Conservation (phyloP, 2,888 invertebrate species). For the Caprella mutica region DNA sequence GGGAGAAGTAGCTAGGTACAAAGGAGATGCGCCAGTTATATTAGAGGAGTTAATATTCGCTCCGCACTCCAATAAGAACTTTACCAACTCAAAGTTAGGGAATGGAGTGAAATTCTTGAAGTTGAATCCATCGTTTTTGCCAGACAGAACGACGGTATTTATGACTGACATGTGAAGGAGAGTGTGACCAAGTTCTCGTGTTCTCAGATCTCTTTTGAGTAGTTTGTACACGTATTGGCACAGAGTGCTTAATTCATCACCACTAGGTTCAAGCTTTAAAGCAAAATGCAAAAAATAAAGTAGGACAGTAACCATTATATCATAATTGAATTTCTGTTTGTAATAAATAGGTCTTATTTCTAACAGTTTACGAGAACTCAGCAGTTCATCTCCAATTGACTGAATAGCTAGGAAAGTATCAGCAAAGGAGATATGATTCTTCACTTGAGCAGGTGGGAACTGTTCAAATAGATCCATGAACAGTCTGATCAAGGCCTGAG, state of each 20-base stretch:
- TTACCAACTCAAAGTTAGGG: slow-evolving; percentile 24
- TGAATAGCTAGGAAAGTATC: slow-evolving; percentile 61
- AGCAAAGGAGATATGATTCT: slow-evolving; percentile 46
- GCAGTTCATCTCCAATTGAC: slow-evolving; percentile 54
- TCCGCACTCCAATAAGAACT: slow-evolving; percentile 51
- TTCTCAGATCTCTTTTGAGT: slow-evolving; percentile 43
- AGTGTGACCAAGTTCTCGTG: slow-evolving; percentile 64
- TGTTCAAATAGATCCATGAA: slow-evolving; percentile 51
- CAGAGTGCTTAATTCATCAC: slow-evolving; percentile 36
- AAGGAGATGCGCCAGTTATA: slow-evolving; percentile 61
- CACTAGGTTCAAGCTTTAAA: slow-evolving; percentile 47
- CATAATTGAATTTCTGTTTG: slow-evolving; percentile 54
- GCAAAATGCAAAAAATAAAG: slow-evolving; percentile 64
- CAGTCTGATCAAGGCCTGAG: slow-evolving; percentile 70
- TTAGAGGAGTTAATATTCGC: slow-evolving; percentile 65
- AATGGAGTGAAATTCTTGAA: slow-evolving; percentile 35
- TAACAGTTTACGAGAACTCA: slow-evolving; percentile 44
- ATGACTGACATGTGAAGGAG: slow-evolving; percentile 61
- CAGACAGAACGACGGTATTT: slow-evolving; percentile 44
- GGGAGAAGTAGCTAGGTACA: slow-evolving; percentile 67
- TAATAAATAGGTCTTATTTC: slow-evolving; percentile 56
- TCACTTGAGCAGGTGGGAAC: slow-evolving; percentile 37
- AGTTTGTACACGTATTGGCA: slow-evolving; percentile 25
- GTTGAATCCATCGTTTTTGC: slow-evolving; percentile 45
- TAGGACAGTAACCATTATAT: slow-evolving; percentile 53